Conservation (phyloP, 2,113 vertebrate genomes). For the Phalacrocorax pelagicus region DNA sequence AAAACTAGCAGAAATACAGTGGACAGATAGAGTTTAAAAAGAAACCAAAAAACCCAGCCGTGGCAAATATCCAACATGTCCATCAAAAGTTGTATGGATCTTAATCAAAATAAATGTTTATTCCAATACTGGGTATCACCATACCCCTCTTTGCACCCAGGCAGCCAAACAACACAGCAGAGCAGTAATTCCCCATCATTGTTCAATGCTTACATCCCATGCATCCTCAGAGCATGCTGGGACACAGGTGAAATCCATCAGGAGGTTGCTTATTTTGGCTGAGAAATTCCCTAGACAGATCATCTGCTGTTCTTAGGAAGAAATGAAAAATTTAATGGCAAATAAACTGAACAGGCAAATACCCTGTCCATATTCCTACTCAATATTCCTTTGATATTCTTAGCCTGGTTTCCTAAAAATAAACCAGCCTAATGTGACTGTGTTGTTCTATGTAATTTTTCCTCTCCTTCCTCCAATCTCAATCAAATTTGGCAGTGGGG, state of each 20-base stretch:
- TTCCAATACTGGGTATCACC: neutral
- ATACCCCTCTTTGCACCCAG: neutral
- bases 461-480: neutral
- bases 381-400: slow-evolving; percentile 27
- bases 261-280: neutral
- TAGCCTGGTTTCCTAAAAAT: slow-evolving; percentile 45
- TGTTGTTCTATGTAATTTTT: neutral
- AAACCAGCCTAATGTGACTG: neutral
- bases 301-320: neutral
- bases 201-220: neutral
- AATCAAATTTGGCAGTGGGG: neutral
- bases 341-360: neutral
- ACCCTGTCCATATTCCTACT: neutral
- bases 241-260: slow-evolving; percentile 9
- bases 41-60: neutral
- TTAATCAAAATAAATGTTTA: neutral
- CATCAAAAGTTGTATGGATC: neutral
- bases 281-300: slow-evolving; percentile 16
- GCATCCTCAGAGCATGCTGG: neutral
- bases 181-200: neutral
- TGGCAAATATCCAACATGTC: neutral
- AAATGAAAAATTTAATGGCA: neutral
- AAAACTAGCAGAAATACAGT: neutral
- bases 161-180: neutral
- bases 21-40: neutral